phyloP scores from a whole-genome alignment of 2,113 vertebrate genomes.

The Strix uralensis region DNA sequence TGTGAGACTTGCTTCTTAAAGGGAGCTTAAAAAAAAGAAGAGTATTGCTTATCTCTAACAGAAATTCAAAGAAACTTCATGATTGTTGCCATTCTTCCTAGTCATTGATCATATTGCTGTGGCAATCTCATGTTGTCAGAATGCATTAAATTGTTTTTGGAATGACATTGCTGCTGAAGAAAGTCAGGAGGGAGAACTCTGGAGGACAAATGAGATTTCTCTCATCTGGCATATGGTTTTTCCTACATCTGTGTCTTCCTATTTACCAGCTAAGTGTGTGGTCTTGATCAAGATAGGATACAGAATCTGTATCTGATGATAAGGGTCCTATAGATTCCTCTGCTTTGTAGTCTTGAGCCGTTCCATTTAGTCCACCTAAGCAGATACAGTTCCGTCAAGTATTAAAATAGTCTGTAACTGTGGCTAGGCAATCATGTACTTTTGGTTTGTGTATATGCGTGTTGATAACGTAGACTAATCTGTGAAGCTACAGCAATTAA shows the following conservation, averaged over 20 bases:
- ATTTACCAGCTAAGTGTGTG: background rate
- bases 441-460: background rate
- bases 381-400: background rate
- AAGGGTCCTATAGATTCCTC: background rate
- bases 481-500: background rate
- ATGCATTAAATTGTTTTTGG: background rate
- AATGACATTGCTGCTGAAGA: background rate
- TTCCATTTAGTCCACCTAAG: background rate
- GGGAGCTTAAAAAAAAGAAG: background rate
- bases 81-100: background rate
- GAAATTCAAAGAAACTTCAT: background rate
- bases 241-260: background rate
- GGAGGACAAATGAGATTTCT: background rate
- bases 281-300: background rate
- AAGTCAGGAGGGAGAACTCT: background rate
- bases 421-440: background rate
- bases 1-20: background rate
- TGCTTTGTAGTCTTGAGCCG: background rate
- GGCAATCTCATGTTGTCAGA: background rate
- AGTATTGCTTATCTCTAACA: background rate
- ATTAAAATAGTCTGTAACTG: background rate
- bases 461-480: fast-evolving
- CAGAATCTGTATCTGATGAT: background rate
- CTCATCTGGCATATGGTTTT: background rate
- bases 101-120: background rate